Base-by-base conservation (phyloP, 1,140 invertebrate genomes). In the Euura lappo region DNA sequence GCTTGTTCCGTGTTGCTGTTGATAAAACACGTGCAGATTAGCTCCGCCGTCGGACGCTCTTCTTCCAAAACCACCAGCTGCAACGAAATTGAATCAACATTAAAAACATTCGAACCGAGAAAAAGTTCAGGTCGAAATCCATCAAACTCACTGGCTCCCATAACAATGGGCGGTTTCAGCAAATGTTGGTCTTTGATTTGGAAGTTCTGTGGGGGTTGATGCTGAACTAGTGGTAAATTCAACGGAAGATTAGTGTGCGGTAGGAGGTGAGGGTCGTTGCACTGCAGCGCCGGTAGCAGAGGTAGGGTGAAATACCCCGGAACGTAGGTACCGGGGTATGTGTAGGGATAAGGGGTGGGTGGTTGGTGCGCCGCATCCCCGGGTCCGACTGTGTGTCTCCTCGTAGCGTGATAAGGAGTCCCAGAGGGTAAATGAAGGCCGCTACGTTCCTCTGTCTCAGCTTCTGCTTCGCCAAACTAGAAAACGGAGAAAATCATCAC, bases 31-130 rank as follows among this genome's bases (percentile, higher is more conserved):
- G 76, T 95, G 93, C 51, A 98, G 91, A 90, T 98, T 97, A 65
- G 97, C 97, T 70, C 97, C 97, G 78, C 97, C 97, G 89, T 99
- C 97, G 5, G 97, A 98, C 68, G 97, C 97, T 80, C 97, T 91
- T 71, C 97, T 90, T 65, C 95, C 96, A 88, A 98, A 95, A 68
- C 93, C 92, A 75, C 93, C 93, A 77, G 92, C 93, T 92, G 78
- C 44, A 83, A 79, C 71, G 68, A 69, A 67, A 68, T n/a, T 6
- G 42, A 2, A 73, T 1, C 69, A 44, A 60, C 13, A 71, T 10
- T 8, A 65, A 75, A 66, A 42, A 72, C 44, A 73, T 51, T 68
- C 7, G 44, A 28, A 28, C 28, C 28, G 0, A 70, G 13, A 71
- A 76, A 3, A n/a, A 72, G 64, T 60, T 60, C 3, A 45, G n/a